A percentile compares a stretch with the other conserved stretches of the same genome.
Evolutionary conservation across 2,888 invertebrate species (phyloP).

Genomic region (Noctuana brunneofusca): DNA sequence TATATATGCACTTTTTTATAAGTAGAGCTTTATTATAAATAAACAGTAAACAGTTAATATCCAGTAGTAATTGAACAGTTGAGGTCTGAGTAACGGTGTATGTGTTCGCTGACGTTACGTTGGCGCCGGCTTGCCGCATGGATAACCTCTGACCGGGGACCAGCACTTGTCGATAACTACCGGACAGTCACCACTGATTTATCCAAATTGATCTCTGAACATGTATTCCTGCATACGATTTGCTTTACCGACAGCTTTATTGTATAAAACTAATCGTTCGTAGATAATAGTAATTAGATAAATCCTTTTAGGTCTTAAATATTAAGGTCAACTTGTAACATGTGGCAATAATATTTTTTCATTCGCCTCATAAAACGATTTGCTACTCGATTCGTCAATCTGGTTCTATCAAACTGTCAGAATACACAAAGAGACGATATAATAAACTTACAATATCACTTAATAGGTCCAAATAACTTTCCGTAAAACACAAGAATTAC

Average conservation of each 20-base stretch:
- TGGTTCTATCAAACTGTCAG: constrained; percentile 11
- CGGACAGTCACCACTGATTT: background rate
- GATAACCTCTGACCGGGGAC: constrained; percentile 49
- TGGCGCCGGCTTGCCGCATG: constrained; percentile 47
- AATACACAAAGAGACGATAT: background rate
- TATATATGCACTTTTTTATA: no score
- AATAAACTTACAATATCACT: background rate
- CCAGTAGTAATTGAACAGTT: no score
- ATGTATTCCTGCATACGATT: background rate
- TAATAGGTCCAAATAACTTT: constrained; percentile 12
- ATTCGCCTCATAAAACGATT: constrained; percentile 11
- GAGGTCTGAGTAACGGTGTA: constrained; percentile 39
- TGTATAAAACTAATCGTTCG: background rate
- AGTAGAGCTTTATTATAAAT: no score
- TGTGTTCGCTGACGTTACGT: constrained; percentile 45
- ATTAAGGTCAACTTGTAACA: no score
- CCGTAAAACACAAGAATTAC: constrained; percentile 1
- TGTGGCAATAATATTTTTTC: background rate
- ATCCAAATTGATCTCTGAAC: constrained; percentile 5
- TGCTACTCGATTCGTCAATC: background rate
- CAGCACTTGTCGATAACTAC: constrained; percentile 19
- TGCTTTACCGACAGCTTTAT: background rate
- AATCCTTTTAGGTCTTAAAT: no score
- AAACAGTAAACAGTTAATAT: no score
- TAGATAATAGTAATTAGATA: background rate